Percentiles rank a stretch among this genome's conserved stretches.
phyloP scores from a whole-genome alignment of 2,888 invertebrate species.

The Artemia sinica region DNA sequence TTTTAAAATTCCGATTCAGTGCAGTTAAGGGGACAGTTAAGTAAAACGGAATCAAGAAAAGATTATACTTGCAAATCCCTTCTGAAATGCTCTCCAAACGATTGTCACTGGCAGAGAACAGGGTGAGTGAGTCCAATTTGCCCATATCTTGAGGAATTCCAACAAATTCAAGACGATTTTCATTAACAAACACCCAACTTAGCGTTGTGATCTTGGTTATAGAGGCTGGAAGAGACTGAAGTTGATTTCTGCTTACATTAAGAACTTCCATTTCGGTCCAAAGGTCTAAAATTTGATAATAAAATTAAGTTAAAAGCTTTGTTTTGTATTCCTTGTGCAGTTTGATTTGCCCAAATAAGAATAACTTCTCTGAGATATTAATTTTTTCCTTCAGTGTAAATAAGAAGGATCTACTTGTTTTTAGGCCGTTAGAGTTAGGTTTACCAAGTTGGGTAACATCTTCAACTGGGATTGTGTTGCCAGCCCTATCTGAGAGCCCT shows the following conservation, averaged over 20 bases:
- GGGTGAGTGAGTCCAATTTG: slow-evolving; percentile 75
- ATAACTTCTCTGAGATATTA: too few relatives aligned
- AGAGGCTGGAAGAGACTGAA: slow-evolving; percentile 61
- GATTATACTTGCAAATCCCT: slow-evolving; percentile 63
- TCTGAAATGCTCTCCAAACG: slow-evolving; percentile 95
- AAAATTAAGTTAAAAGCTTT: neutral
- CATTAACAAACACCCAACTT: slow-evolving; percentile 76
- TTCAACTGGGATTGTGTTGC: too few relatives aligned
- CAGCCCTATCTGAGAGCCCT: too few relatives aligned
- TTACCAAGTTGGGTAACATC: too few relatives aligned
- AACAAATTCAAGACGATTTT: slow-evolving; percentile 86
- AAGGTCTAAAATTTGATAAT: slow-evolving; percentile 40
- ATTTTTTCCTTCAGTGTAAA: too few relatives aligned
- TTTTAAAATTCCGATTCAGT: too few relatives aligned
- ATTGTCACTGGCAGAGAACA: slow-evolving; percentile 91
- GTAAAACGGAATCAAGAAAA: neutral
- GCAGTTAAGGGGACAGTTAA: too few relatives aligned
- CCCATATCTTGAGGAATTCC: slow-evolving; percentile 97
- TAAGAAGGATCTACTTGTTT: too few relatives aligned
- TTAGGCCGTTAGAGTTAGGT: too few relatives aligned
- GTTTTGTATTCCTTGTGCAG: too few relatives aligned
- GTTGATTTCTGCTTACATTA: slow-evolving; percentile 81
- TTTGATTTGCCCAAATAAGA: too few relatives aligned
- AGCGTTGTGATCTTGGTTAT: slow-evolving; percentile 69
- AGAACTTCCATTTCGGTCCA: slow-evolving; percentile 86